phyloP scores from a whole-genome alignment of 1,140 invertebrate species.

The Caenorhabditis inopinata region DNA sequence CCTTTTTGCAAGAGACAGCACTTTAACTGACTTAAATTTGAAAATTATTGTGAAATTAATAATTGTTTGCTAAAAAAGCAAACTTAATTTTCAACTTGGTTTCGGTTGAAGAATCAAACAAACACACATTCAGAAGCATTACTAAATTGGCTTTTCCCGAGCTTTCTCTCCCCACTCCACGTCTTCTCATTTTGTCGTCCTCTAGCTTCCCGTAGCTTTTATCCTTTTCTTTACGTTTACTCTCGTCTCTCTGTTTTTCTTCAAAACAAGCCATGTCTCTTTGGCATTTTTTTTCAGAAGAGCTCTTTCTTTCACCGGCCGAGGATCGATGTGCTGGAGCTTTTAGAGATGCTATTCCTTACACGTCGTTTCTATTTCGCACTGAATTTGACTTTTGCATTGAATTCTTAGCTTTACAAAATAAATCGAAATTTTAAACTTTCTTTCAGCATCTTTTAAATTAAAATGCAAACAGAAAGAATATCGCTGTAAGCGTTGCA shows the following conservation, averaged over 20 bases:
- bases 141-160: slow-evolving; percentile 21
- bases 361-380: not conserved
- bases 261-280: not conserved
- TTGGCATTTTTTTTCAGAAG: not conserved
- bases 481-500: no score
- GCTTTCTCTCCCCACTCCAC: slow-evolving; percentile 12
- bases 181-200: slow-evolving; percentile 19
- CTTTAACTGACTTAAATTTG: no score
- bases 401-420: not conserved
- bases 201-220: slow-evolving; percentile 1
- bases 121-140: not conserved
- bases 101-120: not conserved
- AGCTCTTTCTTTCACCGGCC: not conserved
- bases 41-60: no score
- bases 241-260: not conserved
- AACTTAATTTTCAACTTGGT: no score
- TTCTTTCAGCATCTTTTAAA: no score
- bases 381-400: not conserved
- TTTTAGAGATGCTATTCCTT: not conserved
- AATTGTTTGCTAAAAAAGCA: no score
- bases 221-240: slow-evolving; percentile 24
- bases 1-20: no score
- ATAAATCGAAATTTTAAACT: no score
- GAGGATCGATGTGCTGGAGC: slow-evolving; percentile 16
- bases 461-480: no score